Percentiles rank a stretch among this genome's conserved stretches.
Conservation (phyloP, 2,113 vertebrate genomes). For the Paramisgurnus dabryanus region DNA sequence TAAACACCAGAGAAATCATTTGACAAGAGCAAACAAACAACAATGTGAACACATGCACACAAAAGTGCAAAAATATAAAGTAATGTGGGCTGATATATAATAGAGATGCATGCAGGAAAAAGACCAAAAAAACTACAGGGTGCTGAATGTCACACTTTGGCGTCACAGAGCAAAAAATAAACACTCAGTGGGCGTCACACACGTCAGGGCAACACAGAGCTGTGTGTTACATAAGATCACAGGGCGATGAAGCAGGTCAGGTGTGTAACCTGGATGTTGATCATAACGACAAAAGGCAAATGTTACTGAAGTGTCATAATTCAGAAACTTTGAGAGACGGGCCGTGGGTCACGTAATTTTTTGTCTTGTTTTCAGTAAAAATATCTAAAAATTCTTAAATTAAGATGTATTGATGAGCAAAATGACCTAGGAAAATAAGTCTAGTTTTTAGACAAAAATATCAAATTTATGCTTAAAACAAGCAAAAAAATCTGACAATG, state of each 20-base stretch:
- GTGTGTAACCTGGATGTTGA: background rate
- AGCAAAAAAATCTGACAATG: no score
- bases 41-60: slow-evolving; percentile 45
- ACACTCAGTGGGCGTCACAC: background rate
- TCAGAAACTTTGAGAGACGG: background rate
- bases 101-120: slow-evolving; percentile 4
- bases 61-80: slow-evolving; percentile 19
- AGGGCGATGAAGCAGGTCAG: slow-evolving; percentile 9
- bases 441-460: no score
- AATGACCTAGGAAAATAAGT: no score
- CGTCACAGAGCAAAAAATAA: slow-evolving; percentile 40
- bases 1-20: background rate
- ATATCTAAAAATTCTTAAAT: no score
- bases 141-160: slow-evolving; percentile 48
- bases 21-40: slow-evolving; percentile 41
- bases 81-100: background rate
- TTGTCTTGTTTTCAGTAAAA: no score
- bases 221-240: slow-evolving; percentile 7
- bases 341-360: background rate
- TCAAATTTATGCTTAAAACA: no score
- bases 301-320: slow-evolving; percentile 26
- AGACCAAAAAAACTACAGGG: slow-evolving; percentile 20
- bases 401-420: no score
- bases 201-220: background rate
- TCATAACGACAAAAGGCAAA: slow-evolving; percentile 32